Evolutionary conservation across 2,797 vertebrate genomes (phyloP), one percentile per base, ranked within the genome.

Genomic region (Melanotaenia trifasciata): DNA sequence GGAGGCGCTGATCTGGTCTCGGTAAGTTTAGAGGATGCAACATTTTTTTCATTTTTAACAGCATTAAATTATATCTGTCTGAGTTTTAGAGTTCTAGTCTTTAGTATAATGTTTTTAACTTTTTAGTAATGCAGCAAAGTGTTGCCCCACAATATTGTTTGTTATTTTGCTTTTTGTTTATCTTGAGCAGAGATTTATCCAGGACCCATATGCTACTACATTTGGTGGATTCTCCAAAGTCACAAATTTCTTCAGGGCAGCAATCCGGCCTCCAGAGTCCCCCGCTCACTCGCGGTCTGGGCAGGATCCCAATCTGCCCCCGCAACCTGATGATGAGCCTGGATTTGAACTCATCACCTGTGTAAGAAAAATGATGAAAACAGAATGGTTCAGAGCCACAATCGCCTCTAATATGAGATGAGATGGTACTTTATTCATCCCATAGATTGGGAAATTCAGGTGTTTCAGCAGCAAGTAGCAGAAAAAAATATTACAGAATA

Each of bases 211-310:
- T 12, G 95, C 96, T 4, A 96, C 97, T 10, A 98, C 97, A 0
- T 96, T 98, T 8, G 96, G 96, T 2, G 95, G 97, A 10, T 98
- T 98, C 85, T 98, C 97, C 80, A 96, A 96, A 75, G 97, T 98
- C 79, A 98, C 96, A 28, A 98, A 96, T 79, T 97, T 98, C 90
- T 97, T 98, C 84, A 92, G 93, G 13, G 96, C 94, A 3, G 95
- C 96, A 0, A 87, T 98, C 12, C 94, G 95, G 28, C 96, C 94
- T 0, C 96, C 95, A 0, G 93, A 94, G 0, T 88, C 91, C 3
- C 63, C 88, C 1, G 14, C 22, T 20, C 5, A 94, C 91, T 4
- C 85, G 16, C 30, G 76, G 0, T 0, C 78, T 0, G 0, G 88
- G 30, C 91, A 87, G 1, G 91, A 94, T 51, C 82, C 93, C 0